Evolutionary conservation across 2,797 vertebrate species (phyloP).

Genomic region (Acanthurus tractus): DNA sequence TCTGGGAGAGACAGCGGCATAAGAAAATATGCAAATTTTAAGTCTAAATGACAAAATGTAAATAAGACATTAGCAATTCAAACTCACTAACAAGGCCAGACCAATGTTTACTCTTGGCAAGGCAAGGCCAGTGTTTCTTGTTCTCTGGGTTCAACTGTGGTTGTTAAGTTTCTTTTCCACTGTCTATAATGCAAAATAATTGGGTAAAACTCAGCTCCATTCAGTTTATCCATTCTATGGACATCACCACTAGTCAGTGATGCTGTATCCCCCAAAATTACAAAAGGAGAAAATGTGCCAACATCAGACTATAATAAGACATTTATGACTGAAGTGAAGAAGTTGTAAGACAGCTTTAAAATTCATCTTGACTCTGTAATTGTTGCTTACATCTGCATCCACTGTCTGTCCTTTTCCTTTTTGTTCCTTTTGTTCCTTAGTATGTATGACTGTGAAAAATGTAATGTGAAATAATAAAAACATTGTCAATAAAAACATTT

Average conservation of each 20-base stretch:
- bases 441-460: no score
- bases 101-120: conserved; percentile 59
- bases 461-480: no score
- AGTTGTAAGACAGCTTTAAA: not conserved
- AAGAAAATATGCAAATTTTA: conserved; percentile 76
- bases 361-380: conserved; percentile 6
- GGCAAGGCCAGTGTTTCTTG: conserved; percentile 16
- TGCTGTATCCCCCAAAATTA: conserved; percentile 1
- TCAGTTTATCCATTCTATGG: conserved; percentile 2
- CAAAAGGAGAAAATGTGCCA: conserved; percentile 13
- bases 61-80: conserved; percentile 78
- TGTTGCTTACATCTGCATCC: conserved; percentile 16
- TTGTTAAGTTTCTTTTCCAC: conserved; percentile 16
- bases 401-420: not conserved
- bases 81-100: conserved; percentile 70
- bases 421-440: conserved; percentile 10
- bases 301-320: conserved; percentile 7
- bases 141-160: conserved; percentile 32
- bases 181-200: conserved; percentile 29
- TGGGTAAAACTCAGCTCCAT: conserved; percentile 13
- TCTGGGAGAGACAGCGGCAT: conserved; percentile 59
- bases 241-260: conserved; percentile 4
- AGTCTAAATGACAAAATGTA: conserved; percentile 76
- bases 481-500: no score
- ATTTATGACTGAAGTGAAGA: not conserved